Evolutionary conservation across 2,888 invertebrate species (phyloP), one percentile per base, ranked within the genome.

Genomic region (Pristionchus mayeri): DNA sequence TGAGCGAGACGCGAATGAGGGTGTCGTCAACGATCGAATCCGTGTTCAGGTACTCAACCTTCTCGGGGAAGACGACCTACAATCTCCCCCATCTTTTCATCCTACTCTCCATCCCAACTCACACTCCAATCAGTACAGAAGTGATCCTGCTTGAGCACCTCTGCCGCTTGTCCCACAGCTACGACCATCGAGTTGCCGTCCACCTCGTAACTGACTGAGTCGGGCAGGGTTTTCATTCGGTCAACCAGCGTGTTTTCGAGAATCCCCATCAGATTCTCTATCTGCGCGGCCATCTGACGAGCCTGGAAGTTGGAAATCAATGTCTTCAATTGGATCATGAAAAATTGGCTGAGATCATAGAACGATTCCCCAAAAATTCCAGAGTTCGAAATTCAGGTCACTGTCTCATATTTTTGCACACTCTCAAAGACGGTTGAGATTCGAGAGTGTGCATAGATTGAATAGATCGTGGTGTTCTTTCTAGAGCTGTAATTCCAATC

Each of bases 71-170:
- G 2, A 67, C 67, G 71, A 83, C 50, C 83, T 83, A 34, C 27
- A 75, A 75, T 75, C 27, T 52, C 52, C 18, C 52, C 52, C 16
- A 24, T 24, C 13, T n/a, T n/a, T n/a, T 13, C 57, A 21, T 21
- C 52, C 52, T 16, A 21, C n/a, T 37, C 18, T 50, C 13, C 24
- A 9, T 79, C 52, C n/a, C 40, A 4, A 13, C 52, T 85, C 18
- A 89, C 84, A 21, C 44, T 82, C 90, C 90, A 90, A 44, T 88
- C 86, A 54, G 87, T 85, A 84, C 90, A 90, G 9, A 50, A 54
- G 13, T 87, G 85, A 0, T 63, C 27, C 13, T 85, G 78, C n/a
- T 85, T 81, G 13, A 88, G 85, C 21, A 90, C 79, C 16, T 85
- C 85, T 16, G 78, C 67, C 2, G 88, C 87, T 34, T 84, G 71